phyloP scores from a whole-genome alignment of 2,797 vertebrate species.

The Taenioides sp. region DNA sequence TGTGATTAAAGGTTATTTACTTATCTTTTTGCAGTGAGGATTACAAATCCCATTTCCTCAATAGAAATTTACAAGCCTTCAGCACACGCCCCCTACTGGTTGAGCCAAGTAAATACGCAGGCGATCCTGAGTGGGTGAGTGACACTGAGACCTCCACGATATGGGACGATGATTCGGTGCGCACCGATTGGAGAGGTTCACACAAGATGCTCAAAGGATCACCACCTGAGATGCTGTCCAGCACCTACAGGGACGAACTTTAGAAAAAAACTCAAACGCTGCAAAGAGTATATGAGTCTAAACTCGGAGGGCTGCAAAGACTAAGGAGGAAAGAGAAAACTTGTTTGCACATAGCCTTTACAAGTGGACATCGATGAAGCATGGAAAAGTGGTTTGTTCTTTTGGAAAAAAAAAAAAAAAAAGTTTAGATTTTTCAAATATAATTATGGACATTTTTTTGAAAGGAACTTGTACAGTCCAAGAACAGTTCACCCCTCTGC shows the following conservation, averaged over 20 bases:
- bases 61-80: conserved; percentile 86
- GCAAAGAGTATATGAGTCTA: conserved; percentile 23
- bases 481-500: conserved; percentile 11
- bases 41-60: conserved; percentile 88
- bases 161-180: conserved; percentile 90
- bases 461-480: conserved; percentile 37
- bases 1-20: neutral
- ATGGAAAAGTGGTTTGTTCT: neutral
- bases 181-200: conserved; percentile 88
- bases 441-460: conserved; percentile 11
- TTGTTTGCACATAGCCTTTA: conserved; percentile 15
- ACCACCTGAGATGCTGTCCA: conserved; percentile 67
- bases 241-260: conserved; percentile 82
- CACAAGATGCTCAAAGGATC: conserved; percentile 87
- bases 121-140: conserved; percentile 89
- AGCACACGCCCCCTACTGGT: conserved; percentile 89
- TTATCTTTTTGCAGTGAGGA: conserved; percentile 77
- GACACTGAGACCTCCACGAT: conserved; percentile 97
- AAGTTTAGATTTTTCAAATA: neutral
- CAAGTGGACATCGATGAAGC: conserved; percentile 24
- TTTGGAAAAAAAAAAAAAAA: neutral
- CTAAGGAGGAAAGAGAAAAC: conserved; percentile 20
- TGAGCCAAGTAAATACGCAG: conserved; percentile 91
- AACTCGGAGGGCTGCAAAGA: conserved; percentile 28
- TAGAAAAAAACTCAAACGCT: conserved; percentile 47